Evolutionary conservation across 2,113 vertebrate genomes (phyloP), one percentile per base, ranked within the genome.

Genomic region (Festucalex cinctus): DNA sequence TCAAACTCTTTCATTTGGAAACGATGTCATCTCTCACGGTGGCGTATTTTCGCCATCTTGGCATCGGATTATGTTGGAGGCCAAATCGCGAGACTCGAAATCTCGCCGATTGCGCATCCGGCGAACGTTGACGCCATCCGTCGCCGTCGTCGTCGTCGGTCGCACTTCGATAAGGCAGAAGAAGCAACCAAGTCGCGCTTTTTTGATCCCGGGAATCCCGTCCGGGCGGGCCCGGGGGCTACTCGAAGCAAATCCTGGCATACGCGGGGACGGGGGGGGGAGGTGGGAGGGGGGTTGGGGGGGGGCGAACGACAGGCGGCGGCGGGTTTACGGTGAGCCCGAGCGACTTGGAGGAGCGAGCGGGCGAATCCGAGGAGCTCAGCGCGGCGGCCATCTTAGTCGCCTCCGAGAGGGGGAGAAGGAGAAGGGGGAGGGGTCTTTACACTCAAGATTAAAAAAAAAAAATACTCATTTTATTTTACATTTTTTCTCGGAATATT

Each of bases 351-450:
- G 87, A 86, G 82, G 88, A 85, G 77, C 73, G 78, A n/a, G n/a
- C n/a, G n/a, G n/a, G 79, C 76, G 83, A 86, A 86, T 86, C 86
- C 85, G 88, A 86, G 83, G 79, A 82, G 86, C 86, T 90, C 86
- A 86, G 88, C 59, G 74, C 72, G 81, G 83, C 79, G 83, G 85
- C 83, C 84, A 90, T 90, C 88, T 90, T 86, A 86, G 86, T 74
- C 80, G 83, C 77, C 43, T 44, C 14, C 0, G 54, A 32, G 10
- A 26, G 26, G 51, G 22, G 54, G 8, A 9, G 48, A 78, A 71
- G 82, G 84, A 85, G 28, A 17, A 17, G 24, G 51, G 12, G 22
- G 51, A 26, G 24, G n/a, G 13, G n/a, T n/a, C n/a, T n/a, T n/a
- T n/a, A n/a, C n/a, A n/a, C n/a, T n/a, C n/a, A n/a, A n/a, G n/a